These are phyloP conservation scores for Heliconius aoede DNA, from an alignment of 2,888 invertebrate genomes.

Conservation along the genomic window DNA sequence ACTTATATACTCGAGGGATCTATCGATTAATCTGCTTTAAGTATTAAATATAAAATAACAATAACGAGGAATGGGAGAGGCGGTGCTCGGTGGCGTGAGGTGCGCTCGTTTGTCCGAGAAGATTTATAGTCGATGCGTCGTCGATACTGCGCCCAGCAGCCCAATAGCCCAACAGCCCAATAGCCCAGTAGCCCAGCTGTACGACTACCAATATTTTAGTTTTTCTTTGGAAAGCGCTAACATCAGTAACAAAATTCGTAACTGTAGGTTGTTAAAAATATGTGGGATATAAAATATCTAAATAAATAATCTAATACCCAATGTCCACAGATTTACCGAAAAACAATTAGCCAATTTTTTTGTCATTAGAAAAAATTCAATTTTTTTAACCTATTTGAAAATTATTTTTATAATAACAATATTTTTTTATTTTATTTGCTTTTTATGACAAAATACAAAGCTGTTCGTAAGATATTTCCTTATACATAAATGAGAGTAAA, in stretches of 20 bases:
- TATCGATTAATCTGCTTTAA: not conserved
- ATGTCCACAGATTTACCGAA: not conserved
- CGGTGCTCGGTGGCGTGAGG: conserved; percentile 55
- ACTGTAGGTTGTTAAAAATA: not conserved
- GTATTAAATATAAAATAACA: conserved; percentile 23
- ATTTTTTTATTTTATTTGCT: too few relatives aligned
- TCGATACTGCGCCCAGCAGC: conserved; percentile 3
- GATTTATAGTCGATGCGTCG: conserved; percentile 51
- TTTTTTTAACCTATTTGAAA: not conserved
- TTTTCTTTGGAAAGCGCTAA: not conserved
- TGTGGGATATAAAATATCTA: too few relatives aligned
- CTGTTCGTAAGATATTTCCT: not conserved
- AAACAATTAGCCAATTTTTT: too few relatives aligned
- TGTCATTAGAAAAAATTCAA: too few relatives aligned
- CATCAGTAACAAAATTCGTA: not conserved
- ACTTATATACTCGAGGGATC: not conserved
- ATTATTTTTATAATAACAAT: too few relatives aligned
- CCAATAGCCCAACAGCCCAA: too few relatives aligned
- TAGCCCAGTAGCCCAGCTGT: not conserved
- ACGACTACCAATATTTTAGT: not conserved
- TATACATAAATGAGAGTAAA: not conserved
- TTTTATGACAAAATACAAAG: not conserved
- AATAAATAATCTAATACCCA: too few relatives aligned
- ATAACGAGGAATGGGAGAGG: not conserved
- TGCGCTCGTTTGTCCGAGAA: conserved; percentile 58